Conservation (phyloP, 2,113 vertebrate species). For the Syrrhaptes paradoxus region DNA sequence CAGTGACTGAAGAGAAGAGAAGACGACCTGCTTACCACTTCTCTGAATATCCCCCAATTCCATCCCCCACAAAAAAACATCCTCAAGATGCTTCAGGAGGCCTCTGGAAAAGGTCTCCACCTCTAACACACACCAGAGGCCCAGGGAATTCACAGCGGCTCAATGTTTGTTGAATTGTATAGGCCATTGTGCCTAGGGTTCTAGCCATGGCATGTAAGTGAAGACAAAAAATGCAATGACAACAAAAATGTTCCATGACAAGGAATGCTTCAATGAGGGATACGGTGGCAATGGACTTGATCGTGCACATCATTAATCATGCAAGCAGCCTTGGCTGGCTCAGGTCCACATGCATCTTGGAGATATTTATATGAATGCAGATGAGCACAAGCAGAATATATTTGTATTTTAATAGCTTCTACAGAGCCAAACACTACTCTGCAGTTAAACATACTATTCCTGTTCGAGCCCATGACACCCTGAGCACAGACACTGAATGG, state of each 20-base stretch:
- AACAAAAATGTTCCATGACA: not conserved
- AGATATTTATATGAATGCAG: not conserved
- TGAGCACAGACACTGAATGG: not conserved
- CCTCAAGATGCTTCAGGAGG: not conserved
- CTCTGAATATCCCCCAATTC: not conserved
- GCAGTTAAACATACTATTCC: not conserved
- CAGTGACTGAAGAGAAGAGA: not conserved
- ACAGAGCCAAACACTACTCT: not conserved
- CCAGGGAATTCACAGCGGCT: not conserved
- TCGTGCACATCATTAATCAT: not conserved
- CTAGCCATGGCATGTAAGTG: not conserved
- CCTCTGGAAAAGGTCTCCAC: not conserved
- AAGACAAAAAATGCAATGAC: not conserved
- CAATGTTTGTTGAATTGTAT: not conserved
- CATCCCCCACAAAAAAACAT: not conserved
- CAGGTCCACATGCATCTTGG: not conserved
- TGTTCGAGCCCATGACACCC: not conserved
- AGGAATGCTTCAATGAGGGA: not conserved
- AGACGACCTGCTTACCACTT: not conserved
- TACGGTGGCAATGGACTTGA: not conserved
- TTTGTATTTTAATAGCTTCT: slow-evolving; percentile 1
- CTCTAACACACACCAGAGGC: not conserved
- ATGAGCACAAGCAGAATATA: slow-evolving; percentile 8
- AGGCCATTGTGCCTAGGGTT: not conserved
- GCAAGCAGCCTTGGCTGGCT: not conserved